Base-by-base conservation (phyloP, 2,888 invertebrate genomes). In the Trypoxylon attenuatum region DNA sequence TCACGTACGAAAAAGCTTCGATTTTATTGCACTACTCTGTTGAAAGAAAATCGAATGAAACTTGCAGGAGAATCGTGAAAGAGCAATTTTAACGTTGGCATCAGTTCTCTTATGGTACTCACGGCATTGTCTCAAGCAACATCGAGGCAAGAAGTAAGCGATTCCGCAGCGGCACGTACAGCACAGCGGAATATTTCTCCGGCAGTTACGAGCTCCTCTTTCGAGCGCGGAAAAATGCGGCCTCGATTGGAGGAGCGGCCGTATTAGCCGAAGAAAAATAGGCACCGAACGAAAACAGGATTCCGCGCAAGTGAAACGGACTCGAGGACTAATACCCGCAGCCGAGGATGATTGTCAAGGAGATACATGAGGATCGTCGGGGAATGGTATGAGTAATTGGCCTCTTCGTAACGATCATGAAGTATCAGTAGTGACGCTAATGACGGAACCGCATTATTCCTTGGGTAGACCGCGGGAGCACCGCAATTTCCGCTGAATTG, bases 351-450 rank as follows among this genome's bases (percentile, higher is more conserved):
- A 71, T 63, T 57, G 51, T 67, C 55, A 58, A 58, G 60, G 52
- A 55, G 53, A 52, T 43, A 41, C 25, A 19, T 13, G 58, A 33
- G 27, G 38, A 51, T 39, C 23, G 38, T 22, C 33, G 50, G 41
- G 52, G 58, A 49, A 42, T 54, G 57, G 55, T 58, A 64, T 47
- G 67, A 57, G 71, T 71, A 68, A 72, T 72, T 68, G 71, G 68
- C 41, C 60, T 38, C 57, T 41, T 61, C 63, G 58, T 67, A 69
- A 67, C 66, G 63, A 73, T 69, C 69, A 62, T 64, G 52, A 56
- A 50, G 66, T 64, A 71, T 73, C 64, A 46, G 60, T 53, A 49
- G 64, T 64, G 73, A 71, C 64, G 73, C 64, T 73, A 63, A 61
- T 66, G 66, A 73, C 53, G 63, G 55, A 46, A 60, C 61, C 60